Conservation (phyloP, 2,797 vertebrate genomes). For the Agapornis canus region DNA sequence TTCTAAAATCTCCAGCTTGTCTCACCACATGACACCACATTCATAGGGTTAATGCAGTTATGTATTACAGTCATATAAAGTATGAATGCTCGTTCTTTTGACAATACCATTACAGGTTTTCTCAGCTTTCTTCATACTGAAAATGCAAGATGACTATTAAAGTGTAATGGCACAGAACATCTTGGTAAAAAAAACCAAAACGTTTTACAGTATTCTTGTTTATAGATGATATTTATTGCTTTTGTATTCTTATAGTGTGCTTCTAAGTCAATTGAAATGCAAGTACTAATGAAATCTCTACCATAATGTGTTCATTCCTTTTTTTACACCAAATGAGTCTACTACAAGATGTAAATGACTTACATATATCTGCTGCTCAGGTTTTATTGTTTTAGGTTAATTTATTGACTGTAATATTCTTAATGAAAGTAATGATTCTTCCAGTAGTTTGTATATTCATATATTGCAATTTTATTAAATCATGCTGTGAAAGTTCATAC, state of each 20-base stretch:
- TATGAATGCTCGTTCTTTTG: slow-evolving; percentile 12
- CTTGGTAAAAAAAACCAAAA: slow-evolving; percentile 39
- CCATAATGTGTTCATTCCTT: slow-evolving; percentile 73
- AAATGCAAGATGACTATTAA: slow-evolving; percentile 70
- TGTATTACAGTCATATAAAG: slow-evolving; percentile 45
- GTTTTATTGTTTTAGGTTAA: slow-evolving; percentile 81
- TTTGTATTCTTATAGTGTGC: slow-evolving; percentile 69
- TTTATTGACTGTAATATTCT: slow-evolving; percentile 82
- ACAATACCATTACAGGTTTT: slow-evolving; percentile 7
- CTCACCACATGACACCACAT: not conserved
- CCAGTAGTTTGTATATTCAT: slow-evolving; percentile 75
- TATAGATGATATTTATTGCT: slow-evolving; percentile 78
- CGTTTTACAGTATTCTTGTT: slow-evolving; percentile 73
- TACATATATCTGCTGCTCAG: slow-evolving; percentile 79
- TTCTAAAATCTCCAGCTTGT: slow-evolving; percentile 1
- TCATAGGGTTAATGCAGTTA: slow-evolving; percentile 38
- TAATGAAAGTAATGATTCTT: slow-evolving; percentile 86
- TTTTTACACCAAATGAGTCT: slow-evolving; percentile 74
- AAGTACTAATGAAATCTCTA: slow-evolving; percentile 79
- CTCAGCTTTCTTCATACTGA: slow-evolving; percentile 51
- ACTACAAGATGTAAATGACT: slow-evolving; percentile 79
- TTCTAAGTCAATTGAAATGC: slow-evolving; percentile 80
- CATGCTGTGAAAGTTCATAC: slow-evolving; percentile 77
- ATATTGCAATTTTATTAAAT: slow-evolving; percentile 79
- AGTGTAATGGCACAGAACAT: slow-evolving; percentile 74